Percentiles rank a stretch among this genome's conserved stretches.
Evolutionary conservation across 2,888 invertebrate species (phyloP).

Genomic region (Lacanobia wlatinum): DNA sequence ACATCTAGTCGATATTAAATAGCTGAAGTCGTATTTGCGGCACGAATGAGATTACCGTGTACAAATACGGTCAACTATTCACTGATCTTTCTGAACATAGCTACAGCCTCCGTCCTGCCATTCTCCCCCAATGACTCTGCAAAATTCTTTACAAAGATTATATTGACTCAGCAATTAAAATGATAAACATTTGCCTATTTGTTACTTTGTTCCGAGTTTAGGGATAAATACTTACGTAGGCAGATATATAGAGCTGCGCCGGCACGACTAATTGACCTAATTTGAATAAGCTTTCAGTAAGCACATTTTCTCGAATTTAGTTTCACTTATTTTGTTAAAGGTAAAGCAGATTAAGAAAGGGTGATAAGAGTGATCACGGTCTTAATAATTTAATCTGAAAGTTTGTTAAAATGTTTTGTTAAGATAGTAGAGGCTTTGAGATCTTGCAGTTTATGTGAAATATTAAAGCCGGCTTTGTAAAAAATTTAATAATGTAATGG

Average conservation of each 20-base stretch:
- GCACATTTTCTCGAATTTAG: conserved; percentile 71
- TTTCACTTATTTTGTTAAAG: conserved; percentile 69
- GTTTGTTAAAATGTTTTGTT: conserved; percentile 51
- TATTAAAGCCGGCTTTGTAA: background rate
- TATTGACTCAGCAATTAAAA: conserved; percentile 68
- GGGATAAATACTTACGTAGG: conserved; percentile 63
- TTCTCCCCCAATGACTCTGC: conserved; percentile 48
- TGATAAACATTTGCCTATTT: conserved; percentile 68
- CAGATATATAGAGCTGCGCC: conserved; percentile 63
- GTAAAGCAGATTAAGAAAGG: conserved; percentile 57
- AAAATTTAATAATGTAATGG: background rate
- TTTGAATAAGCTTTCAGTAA: conserved; percentile 76
- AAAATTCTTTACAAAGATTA: conserved; percentile 61
- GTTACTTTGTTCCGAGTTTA: conserved; percentile 62
- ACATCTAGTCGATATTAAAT: conserved; percentile 61
- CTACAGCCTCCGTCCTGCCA: background rate
- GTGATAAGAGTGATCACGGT: conserved; percentile 57
- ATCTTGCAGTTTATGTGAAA: conserved; percentile 15
- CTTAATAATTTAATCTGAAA: conserved; percentile 51
- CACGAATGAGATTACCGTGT: conserved; percentile 36
- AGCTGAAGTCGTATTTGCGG: conserved; percentile 37
- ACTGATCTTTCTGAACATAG: conserved; percentile 31
- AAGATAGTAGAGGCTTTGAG: conserved; percentile 28
- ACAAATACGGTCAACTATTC: conserved; percentile 55
- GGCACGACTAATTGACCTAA: conserved; percentile 75